phyloP scores from a whole-genome alignment of 2,113 vertebrate species.

The Nycticebus coucang region DNA sequence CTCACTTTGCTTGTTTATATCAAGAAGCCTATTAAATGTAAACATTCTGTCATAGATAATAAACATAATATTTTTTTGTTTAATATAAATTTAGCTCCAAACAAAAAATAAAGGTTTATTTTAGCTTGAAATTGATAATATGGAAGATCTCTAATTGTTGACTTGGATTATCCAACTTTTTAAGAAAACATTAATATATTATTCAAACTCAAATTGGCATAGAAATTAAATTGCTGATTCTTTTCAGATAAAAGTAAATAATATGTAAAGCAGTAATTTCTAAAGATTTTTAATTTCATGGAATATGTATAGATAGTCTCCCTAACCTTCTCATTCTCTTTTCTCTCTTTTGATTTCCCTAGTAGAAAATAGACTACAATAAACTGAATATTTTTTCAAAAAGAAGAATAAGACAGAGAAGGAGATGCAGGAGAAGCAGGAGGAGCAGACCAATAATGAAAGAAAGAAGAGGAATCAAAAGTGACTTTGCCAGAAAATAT shows the following conservation, averaged over 20 bases:
- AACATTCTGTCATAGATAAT: constrained; percentile 53
- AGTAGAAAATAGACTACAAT: neutral
- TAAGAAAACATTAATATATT: neutral
- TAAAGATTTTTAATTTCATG: neutral
- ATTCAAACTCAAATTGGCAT: neutral
- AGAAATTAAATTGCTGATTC: neutral
- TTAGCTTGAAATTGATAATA: constrained; percentile 1
- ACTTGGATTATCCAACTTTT: constrained; percentile 11
- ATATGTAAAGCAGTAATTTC: neutral
- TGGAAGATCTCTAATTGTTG: neutral
- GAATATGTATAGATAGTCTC: neutral
- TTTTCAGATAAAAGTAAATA: neutral
- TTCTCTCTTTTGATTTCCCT: neutral
- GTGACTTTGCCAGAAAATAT: neutral
- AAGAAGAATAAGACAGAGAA: neutral
- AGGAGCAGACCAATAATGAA: neutral
- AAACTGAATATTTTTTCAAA: neutral
- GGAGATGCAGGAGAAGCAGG: neutral
- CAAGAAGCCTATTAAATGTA: neutral
- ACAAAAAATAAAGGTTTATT: constrained; percentile 32
- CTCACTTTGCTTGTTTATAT: neutral
- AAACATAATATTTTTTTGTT: constrained; percentile 47
- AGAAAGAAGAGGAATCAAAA: neutral
- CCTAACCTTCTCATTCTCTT: neutral
- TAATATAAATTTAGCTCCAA: neutral